phyloP scores from a whole-genome alignment of 2,113 vertebrate species.

The Nibea coibor region DNA sequence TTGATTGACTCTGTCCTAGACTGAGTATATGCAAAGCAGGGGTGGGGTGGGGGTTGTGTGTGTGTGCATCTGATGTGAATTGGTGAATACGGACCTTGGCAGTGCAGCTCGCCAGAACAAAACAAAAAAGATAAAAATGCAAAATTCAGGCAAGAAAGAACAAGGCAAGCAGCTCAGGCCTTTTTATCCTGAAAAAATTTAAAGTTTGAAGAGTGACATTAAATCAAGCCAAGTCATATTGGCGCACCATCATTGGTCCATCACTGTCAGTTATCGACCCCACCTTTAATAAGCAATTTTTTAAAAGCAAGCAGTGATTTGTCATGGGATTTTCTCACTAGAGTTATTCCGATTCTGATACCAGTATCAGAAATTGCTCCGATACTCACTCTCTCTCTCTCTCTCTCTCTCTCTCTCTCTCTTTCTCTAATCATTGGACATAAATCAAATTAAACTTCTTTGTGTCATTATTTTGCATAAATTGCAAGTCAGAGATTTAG shows the following conservation, averaged over 20 bases:
- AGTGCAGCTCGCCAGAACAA: constrained; percentile 60
- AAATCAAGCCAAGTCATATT: constrained; percentile 48
- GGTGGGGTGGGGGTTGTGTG: background rate
- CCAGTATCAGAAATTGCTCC: no score
- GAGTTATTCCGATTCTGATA: no score
- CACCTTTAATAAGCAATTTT: constrained; percentile 25
- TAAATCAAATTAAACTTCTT: no score
- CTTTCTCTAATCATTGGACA: no score
- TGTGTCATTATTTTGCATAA: no score
- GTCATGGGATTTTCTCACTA: background rate
- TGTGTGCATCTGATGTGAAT: constrained; percentile 9
- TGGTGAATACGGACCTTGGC: constrained; percentile 62
- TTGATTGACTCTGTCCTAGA: constrained; percentile 80
- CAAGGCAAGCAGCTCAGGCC: constrained; percentile 48
- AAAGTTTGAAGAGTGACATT: constrained; percentile 57
- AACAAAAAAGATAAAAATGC: constrained; percentile 82
- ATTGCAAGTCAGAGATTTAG: no score
- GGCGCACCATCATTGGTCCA: constrained; percentile 38
- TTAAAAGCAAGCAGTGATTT: background rate
- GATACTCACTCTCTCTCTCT: no score
- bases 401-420: no score
- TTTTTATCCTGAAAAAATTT: constrained; percentile 67
- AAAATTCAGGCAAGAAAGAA: constrained; percentile 63
- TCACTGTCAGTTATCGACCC: constrained; percentile 34
- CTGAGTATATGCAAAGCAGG: constrained; percentile 60